These are phyloP conservation scores for Perca schrenkii DNA, from an alignment of 2,113 vertebrate species.

Conservation along the genomic window DNA sequence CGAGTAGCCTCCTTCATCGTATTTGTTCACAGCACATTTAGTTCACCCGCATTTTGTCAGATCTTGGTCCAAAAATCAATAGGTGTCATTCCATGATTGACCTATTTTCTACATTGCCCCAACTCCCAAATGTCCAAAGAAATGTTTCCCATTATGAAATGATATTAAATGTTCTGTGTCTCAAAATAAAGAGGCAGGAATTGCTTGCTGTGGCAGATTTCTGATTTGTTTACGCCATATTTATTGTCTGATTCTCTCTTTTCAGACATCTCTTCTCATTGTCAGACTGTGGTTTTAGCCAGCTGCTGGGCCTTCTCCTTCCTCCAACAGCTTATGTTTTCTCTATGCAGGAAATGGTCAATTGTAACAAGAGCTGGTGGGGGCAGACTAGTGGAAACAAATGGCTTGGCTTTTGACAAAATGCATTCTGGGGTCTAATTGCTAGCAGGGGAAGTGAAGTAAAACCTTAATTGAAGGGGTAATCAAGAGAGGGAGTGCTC, in stretches of 20 bases:
- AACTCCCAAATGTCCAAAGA: slow-evolving; percentile 41
- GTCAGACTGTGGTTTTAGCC: slow-evolving; percentile 43
- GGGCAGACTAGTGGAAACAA: slow-evolving; percentile 64
- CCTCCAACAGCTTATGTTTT: slow-evolving; percentile 65
- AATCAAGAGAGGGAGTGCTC: slow-evolving; percentile 56
- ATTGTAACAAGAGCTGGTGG: slow-evolving; percentile 77
- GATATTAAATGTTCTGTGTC: slow-evolving; percentile 31
- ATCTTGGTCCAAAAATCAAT: slow-evolving; percentile 66
- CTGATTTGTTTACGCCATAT: slow-evolving; percentile 48
- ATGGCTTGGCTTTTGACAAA: slow-evolving; percentile 79
- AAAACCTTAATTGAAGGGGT: slow-evolving; percentile 63
- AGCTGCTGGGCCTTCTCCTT: slow-evolving; percentile 53
- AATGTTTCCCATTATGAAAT: slow-evolving; percentile 45
- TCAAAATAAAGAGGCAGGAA: slow-evolving; percentile 16
- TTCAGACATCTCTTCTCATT: slow-evolving; percentile 27
- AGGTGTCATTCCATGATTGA: slow-evolving; percentile 56
- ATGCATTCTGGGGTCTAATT: slow-evolving; percentile 80
- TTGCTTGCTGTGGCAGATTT: slow-evolving; percentile 31
- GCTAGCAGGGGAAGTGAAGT: slow-evolving; percentile 77
- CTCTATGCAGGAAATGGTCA: slow-evolving; percentile 77
- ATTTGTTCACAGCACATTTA: slow-evolving; percentile 72
- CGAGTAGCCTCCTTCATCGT: slow-evolving; percentile 41
- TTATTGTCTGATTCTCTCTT: slow-evolving; percentile 12
- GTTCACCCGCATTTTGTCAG: slow-evolving; percentile 38
- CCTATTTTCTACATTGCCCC: slow-evolving; percentile 45